These are phyloP conservation scores for Mnemiopsis leidyi DNA, from an alignment of 37 sponge, comb jelly and placozoan genomes.

Conservation along the genomic window DNA sequence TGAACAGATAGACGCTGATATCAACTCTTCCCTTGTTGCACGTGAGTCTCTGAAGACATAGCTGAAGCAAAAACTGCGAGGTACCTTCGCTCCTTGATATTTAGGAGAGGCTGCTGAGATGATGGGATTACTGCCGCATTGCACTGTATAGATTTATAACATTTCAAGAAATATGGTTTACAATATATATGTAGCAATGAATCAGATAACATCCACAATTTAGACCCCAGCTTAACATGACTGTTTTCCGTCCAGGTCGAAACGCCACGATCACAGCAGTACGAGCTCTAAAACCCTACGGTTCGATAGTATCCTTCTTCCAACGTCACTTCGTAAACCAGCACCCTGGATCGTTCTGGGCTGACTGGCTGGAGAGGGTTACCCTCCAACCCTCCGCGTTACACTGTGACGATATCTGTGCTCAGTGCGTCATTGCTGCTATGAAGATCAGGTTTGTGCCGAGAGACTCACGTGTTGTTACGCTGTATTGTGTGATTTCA, in stretches of 20 bases:
- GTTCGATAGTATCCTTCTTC: conserved; percentile 52
- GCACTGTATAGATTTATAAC: too few species aligned
- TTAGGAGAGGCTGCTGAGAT: too few species aligned
- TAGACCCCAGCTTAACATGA: too few species aligned
- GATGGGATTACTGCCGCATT: too few species aligned
- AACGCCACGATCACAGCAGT: conserved; percentile 23
- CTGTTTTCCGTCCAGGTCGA: conserved; percentile 26
- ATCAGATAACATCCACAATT: too few species aligned
- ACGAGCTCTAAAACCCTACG: conserved; percentile 63
- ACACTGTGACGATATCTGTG: conserved; percentile 42
- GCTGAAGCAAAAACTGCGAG: too few species aligned
- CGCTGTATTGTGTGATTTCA: too few species aligned
- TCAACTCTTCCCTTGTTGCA: neutral
- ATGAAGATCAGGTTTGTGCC: neutral
- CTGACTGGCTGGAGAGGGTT: conserved; percentile 28
- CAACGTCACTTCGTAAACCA: conserved; percentile 60
- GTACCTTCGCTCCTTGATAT: too few species aligned
- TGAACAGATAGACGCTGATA: conserved; percentile 35
- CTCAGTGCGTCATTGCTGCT: conserved; percentile 26
- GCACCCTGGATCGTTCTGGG: conserved; percentile 57
- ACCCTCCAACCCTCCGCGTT: conserved; percentile 28
- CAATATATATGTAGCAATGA: too few species aligned
- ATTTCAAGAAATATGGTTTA: too few species aligned
- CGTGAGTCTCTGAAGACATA: conserved; percentile 46
- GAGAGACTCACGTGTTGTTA: too few species aligned